Evolutionary conservation across 2,888 invertebrate genomes (phyloP).

Genomic region (Leucania comma): DNA sequence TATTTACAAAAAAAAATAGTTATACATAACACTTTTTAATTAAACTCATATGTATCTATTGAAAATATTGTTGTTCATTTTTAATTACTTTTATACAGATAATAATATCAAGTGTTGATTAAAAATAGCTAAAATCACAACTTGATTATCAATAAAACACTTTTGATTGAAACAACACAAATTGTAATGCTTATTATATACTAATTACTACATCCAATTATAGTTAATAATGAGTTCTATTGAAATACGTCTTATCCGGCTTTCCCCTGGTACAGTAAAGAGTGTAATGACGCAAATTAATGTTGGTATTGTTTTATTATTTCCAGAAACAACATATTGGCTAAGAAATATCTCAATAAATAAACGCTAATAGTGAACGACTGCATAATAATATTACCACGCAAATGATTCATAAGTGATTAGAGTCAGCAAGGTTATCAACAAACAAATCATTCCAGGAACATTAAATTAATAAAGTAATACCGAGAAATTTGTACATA

Average conservation of each 20-base stretch:
- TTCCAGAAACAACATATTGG: not conserved
- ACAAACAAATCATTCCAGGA: slow-evolving; percentile 24
- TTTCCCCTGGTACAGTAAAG: not conserved
- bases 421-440: slow-evolving; percentile 25
- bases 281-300: not conserved
- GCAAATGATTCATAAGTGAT: slow-evolving; percentile 15
- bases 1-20: no score
- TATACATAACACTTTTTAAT: no score
- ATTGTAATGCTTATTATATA: no score
- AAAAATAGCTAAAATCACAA: not conserved
- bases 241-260: not conserved
- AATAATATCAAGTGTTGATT: not conserved
- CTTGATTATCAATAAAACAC: no score
- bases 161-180: no score
- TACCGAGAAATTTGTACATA: not conserved
- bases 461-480: slow-evolving; percentile 28
- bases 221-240: not conserved
- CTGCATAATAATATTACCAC: slow-evolving; percentile 4
- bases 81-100: no score
- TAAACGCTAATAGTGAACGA: not conserved
- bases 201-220: not conserved
- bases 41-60: no score
- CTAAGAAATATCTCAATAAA: not conserved
- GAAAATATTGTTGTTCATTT: not conserved
- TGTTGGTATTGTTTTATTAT: not conserved